Evolutionary conservation across 2,888 invertebrate genomes (phyloP).

Genomic region (Anarsia innoxiella): DNA sequence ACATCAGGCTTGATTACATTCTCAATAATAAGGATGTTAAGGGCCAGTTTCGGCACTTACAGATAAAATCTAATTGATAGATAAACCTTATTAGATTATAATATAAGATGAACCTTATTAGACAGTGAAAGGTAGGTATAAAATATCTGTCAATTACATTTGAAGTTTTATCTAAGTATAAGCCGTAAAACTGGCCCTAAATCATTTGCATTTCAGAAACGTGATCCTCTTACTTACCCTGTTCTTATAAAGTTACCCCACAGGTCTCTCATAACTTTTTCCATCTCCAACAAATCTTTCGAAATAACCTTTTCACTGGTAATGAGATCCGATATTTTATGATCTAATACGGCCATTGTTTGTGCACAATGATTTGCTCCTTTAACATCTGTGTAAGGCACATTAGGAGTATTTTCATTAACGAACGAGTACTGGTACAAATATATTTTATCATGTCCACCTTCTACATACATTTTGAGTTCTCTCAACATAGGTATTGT

Average conservation of each 20-base stretch:
- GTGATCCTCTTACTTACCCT: conserved; percentile 15
- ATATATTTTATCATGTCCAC: conserved; percentile 37
- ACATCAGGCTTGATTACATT: too few relatives aligned
- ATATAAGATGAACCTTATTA: not conserved
- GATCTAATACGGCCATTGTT: conserved; percentile 16
- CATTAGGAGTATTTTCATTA: conserved; percentile 18
- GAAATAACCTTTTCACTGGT: not conserved
- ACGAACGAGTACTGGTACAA: conserved; percentile 40
- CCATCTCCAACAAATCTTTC: not conserved
- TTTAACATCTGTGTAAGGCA: conserved; percentile 12
- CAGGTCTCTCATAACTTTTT: conserved; percentile 11
- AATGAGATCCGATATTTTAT: not conserved
- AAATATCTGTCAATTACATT: not conserved
- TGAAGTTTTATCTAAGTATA: not conserved
- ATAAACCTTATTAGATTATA: not conserved
- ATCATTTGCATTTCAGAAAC: not conserved
- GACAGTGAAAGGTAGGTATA: not conserved
- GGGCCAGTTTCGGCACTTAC: too few relatives aligned
- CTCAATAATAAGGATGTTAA: too few relatives aligned
- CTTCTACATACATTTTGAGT: conserved; percentile 27
- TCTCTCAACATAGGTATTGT: conserved; percentile 28
- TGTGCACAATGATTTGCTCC: conserved; percentile 37
- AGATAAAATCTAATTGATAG: too few relatives aligned
- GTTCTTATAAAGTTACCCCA: conserved; percentile 23
- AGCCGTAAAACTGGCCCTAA: not conserved